These are phyloP conservation scores for Oscheius sp. DNA, from an alignment of 2,888 invertebrate species.

Conservation along the genomic window DNA sequence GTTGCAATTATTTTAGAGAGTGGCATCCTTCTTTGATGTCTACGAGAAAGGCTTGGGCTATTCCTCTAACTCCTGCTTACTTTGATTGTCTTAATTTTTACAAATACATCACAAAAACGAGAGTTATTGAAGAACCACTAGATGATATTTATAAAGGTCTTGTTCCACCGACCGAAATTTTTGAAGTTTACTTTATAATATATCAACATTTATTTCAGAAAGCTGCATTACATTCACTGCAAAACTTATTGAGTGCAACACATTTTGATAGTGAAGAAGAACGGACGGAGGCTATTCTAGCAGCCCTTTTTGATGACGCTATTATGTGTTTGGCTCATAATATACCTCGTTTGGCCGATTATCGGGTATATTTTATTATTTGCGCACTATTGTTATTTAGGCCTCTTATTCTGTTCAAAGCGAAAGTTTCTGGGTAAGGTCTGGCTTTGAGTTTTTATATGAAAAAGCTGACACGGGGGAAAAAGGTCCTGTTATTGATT, in stretches of 20 bases:
- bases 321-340: constrained; percentile 48
- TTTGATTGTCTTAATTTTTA: constrained; percentile 63
- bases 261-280: constrained; percentile 29
- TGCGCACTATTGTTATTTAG: constrained; percentile 32
- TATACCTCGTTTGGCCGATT: constrained; percentile 43
- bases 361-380: constrained; percentile 12
- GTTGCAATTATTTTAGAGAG: not conserved
- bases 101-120: constrained; percentile 65
- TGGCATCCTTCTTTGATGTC: constrained; percentile 55
- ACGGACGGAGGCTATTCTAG: constrained; percentile 11
- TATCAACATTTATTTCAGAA: not conserved
- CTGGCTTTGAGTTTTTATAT: constrained; percentile 65
- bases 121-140: constrained; percentile 46
- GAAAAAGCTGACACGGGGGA: constrained; percentile 49
- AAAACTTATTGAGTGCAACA: not conserved
- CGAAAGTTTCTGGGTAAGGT: constrained; percentile 68
- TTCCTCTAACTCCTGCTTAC: constrained; percentile 59
- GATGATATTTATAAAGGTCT: constrained; percentile 53
- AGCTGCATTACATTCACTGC: constrained; percentile 19
- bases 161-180: constrained; percentile 46
- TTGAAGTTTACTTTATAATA: constrained; percentile 33
- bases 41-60: constrained; percentile 64
- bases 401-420: constrained; percentile 52
- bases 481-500: constrained; percentile 33
- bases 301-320: constrained; percentile 48